Percentiles rank a stretch among this genome's conserved stretches.
These are phyloP conservation scores for Nannoperca obscura DNA, from an alignment of 2,797 vertebrate species.

Conservation along the genomic window DNA sequence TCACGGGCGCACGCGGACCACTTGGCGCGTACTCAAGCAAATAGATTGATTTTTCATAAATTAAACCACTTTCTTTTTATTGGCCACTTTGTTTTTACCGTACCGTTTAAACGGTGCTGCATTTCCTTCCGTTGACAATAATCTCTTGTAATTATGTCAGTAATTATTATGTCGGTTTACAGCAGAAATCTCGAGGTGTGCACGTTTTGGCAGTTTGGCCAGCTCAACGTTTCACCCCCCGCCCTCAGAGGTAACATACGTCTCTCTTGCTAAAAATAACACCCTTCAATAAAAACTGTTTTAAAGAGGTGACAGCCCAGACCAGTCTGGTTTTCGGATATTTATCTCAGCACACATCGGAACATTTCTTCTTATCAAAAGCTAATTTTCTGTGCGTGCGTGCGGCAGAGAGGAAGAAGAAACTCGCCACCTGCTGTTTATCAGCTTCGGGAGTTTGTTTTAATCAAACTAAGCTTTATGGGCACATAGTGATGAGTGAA, in stretches of 20 bases:
- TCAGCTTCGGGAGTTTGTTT: constrained; percentile 36
- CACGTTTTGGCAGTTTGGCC: constrained; percentile 40
- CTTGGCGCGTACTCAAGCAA: not conserved
- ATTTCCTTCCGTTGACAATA: constrained; percentile 70
- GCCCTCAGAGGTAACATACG: constrained; percentile 26
- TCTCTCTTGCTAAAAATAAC: constrained; percentile 43
- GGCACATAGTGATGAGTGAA: constrained; percentile 30
- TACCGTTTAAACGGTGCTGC: constrained; percentile 22
- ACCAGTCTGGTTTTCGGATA: not conserved
- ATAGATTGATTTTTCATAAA: not conserved
- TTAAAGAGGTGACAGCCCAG: constrained; percentile 38
- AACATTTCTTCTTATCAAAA: constrained; percentile 23
- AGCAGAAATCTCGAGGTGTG: constrained; percentile 45
- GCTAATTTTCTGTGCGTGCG: not conserved
- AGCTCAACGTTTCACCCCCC: constrained; percentile 26
- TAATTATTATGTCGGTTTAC: constrained; percentile 61
- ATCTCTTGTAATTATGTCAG: constrained; percentile 76
- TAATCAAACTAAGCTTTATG: constrained; percentile 52
- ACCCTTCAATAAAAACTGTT: constrained; percentile 42
- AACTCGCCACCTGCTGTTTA: constrained; percentile 26
- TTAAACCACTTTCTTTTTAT: constrained; percentile 35
- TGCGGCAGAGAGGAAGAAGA: not conserved
- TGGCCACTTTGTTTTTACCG: not conserved
- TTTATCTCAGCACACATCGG: constrained; percentile 30
- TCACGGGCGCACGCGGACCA: not conserved